Evolutionary conservation across 2,797 vertebrate genomes (phyloP), one percentile per base, ranked within the genome.

Genomic region (Sebastes goodei): DNA sequence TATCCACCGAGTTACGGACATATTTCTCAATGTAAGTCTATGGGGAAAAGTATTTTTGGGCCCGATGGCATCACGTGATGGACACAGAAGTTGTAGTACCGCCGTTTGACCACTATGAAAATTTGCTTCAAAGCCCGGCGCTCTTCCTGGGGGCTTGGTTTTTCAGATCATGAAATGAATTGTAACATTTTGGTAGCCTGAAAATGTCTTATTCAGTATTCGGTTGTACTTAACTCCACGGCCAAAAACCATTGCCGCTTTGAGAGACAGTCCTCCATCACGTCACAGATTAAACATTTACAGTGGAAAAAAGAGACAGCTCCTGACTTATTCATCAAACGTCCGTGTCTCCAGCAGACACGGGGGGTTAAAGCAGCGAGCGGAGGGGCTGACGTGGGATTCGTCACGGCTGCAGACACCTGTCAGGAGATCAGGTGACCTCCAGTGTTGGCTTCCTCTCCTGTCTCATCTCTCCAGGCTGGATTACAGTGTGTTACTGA

Each of bases 271-370:
- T 74, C 74, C 65, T 71, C 11, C 33, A 11, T 69, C 73, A 72
- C 72, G 23, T 79, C 67, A 64, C 83, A 80, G 52, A 86, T 90
- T 60, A 90, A 92, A 89, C 80, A 81, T 90, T 86, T 64, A 86
- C 52, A 55, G 76, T 82, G 89, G 86, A 88, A 91, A 85, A 83
- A 49, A 6, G 60, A 74, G 42, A 15, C 49, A 8, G 69, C 32
- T 66, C 9, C 49, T 75, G n/a, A 52, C 21, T 81, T 67, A 81
- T 78, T 75, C 55, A 82, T 75, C 78, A 23, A 20, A 25, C 6
- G 38, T 33, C 35, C 10, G 10, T 6, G 35, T 72, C 59, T 73
- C 46, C 66, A 56, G 46, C 59, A 57, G 66, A 59, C 72, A 59
- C 33, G n/a, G 53, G 12, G 59, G 62, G 68, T 80, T 71, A 69